These are phyloP conservation scores for Gallinago media DNA, from an alignment of 2,113 vertebrate species.

Conservation along the genomic window DNA sequence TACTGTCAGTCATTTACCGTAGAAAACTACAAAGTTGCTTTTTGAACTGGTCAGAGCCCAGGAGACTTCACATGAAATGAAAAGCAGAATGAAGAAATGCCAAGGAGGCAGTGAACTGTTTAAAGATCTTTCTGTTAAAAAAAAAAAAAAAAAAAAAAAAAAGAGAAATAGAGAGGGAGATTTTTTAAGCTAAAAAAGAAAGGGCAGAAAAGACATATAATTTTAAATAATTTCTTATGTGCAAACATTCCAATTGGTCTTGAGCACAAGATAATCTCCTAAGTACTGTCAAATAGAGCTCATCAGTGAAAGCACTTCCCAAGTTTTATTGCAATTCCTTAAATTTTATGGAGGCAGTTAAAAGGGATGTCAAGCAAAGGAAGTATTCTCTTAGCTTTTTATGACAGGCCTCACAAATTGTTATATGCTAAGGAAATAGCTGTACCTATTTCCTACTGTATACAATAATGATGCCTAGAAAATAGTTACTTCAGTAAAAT, in stretches of 20 bases:
- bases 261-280: not conserved
- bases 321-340: slow-evolving; percentile 68
- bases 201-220: not conserved
- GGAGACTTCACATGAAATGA: slow-evolving; percentile 60
- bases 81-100: slow-evolving; percentile 61
- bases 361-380: slow-evolving; percentile 58
- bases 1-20: slow-evolving; percentile 62
- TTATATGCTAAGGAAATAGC: slow-evolving; percentile 66
- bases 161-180: not conserved
- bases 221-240: not conserved
- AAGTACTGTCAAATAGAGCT: slow-evolving; percentile 64
- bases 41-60: slow-evolving; percentile 60
- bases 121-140: slow-evolving; percentile 15
- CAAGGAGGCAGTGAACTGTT: not conserved
- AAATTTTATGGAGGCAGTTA: slow-evolving; percentile 74
- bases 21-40: slow-evolving; percentile 58
- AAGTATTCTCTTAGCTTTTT: slow-evolving; percentile 55
- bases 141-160: not conserved
- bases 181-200: not conserved
- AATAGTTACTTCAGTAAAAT: slow-evolving; percentile 30
- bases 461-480: slow-evolving; percentile 48
- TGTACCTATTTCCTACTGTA: slow-evolving; percentile 29
- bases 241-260: slow-evolving; percentile 12
- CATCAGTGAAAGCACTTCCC: slow-evolving; percentile 15
- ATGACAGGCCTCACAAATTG: slow-evolving; percentile 49